A percentile compares a stretch with the other conserved stretches of the same genome.
These are phyloP conservation scores for Sciurus carolinensis DNA, from an alignment of 2,797 vertebrate genomes.

Conservation along the genomic window DNA sequence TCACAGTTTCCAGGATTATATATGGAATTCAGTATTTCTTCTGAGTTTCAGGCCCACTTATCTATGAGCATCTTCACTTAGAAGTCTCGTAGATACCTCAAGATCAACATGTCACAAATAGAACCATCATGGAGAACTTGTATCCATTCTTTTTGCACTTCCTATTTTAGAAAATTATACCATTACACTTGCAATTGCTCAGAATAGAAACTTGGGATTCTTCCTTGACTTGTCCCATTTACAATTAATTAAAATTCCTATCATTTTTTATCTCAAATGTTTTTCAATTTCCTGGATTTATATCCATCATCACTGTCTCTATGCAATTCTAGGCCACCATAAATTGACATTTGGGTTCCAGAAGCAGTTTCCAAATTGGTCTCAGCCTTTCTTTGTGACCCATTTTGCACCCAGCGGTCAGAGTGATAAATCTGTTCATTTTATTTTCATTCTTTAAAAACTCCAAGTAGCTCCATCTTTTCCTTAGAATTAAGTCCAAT, in stretches of 20 bases:
- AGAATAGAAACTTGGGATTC: constrained; percentile 10
- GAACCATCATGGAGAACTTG: background rate
- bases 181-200: background rate
- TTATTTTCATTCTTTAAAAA: constrained; percentile 26
- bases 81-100: background rate
- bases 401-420: background rate
- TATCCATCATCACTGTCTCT: background rate
- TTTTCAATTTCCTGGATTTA: background rate
- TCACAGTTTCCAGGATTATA: background rate
- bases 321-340: background rate
- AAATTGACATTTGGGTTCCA: background rate
- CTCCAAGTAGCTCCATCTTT: background rate
- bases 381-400: background rate
- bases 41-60: background rate
- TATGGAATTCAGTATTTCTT: background rate
- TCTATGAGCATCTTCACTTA: background rate
- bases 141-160: background rate
- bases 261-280: background rate
- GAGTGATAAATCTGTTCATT: background rate
- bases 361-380: background rate
- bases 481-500: constrained; percentile 34
- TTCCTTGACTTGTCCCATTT: background rate
- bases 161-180: constrained; percentile 44
- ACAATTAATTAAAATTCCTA: background rate
- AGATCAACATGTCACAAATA: background rate